phyloP scores from a whole-genome alignment of 2,888 invertebrate genomes.

The Andrena trimmerana region DNA sequence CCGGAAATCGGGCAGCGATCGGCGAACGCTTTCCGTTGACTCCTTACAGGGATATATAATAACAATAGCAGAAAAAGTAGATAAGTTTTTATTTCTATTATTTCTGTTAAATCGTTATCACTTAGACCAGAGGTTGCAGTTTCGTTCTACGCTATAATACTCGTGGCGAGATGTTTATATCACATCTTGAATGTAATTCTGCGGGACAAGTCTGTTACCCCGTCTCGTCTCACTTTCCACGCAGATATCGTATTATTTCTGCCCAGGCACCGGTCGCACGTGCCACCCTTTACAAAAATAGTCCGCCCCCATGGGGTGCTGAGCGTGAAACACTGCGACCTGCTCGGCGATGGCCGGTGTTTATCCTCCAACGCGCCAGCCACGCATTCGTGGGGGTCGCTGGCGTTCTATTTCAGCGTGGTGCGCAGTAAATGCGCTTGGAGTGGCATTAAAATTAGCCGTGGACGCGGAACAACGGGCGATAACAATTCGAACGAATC shows the following conservation, averaged over 20 bases:
- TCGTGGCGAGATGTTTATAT: not conserved
- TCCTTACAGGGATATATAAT: not conserved
- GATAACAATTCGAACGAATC: not conserved
- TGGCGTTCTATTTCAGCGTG: conserved; percentile 57
- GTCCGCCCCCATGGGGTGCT: conserved; percentile 60
- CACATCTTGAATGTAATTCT: not conserved
- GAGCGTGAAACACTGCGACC: conserved; percentile 19
- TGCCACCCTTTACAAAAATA: conserved; percentile 62
- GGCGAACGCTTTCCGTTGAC: conserved; percentile 21
- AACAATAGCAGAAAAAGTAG: not conserved
- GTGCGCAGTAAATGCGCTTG: not conserved
- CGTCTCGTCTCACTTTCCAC: conserved; percentile 19
- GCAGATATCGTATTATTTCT: conserved; percentile 12
- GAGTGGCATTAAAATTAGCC: not conserved
- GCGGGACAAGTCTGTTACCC: not conserved
- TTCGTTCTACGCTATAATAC: too few relatives aligned
- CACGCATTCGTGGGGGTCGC: conserved; percentile 35
- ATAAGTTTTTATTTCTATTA: too few relatives aligned
- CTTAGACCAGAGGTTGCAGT: too few relatives aligned
- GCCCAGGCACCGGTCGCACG: not conserved
- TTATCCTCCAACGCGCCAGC: conserved; percentile 46
- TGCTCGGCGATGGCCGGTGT: conserved; percentile 44
- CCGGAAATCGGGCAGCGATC: conserved; percentile 14
- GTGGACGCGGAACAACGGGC: not conserved
- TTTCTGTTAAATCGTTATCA: too few relatives aligned